Evolutionary conservation across 2,113 vertebrate species (phyloP), one percentile per base, ranked within the genome.

Genomic region (Sarotherodon lohbergeri): DNA sequence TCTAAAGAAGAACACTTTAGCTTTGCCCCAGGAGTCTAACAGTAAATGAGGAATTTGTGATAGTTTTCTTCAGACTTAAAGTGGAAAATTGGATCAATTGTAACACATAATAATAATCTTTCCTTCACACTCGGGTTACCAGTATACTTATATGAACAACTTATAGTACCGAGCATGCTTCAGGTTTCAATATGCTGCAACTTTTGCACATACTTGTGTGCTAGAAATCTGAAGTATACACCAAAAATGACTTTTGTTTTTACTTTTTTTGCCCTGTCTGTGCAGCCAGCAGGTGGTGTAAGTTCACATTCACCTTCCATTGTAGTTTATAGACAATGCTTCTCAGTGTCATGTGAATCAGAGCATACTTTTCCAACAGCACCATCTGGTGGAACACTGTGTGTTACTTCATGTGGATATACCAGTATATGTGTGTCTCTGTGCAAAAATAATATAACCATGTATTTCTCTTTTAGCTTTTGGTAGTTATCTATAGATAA

Each of bases 341-440:
- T 76, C 43, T 48, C 43, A 29, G 68, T 0, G 3, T 27, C 41
- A 29, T 4, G 43, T 48, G 43, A 48, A 11, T 76, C 43, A 76
- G 71, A 9, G 13, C 41, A 73, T 73, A 57, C 19, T 48, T 81
- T 66, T 54, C 6, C 63, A 89, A 81, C 82, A 88, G 82, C 54
- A 3, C 87, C 93, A 63, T 87, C 94, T 36, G 34, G 76, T 93
- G 93, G 34, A 50, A 14, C 11, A 55, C 9, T 43, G 6, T 7
- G 19, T 54, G 14, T 22, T 32, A 36, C 29, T 39, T 52, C 4
- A 73, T 27, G 39, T 24, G 8, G 22, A 6, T 46, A 24, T 46
- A 14, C 6, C 34, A 39, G 12, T 39, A 27, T 43, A 13, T 71
- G 7, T 16, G n/a, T 43, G 7, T 24, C n/a, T 14, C 66, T 27